These are phyloP conservation scores for Hypothenemus hampei DNA, from an alignment of 1,140 invertebrate species.

Conservation along the genomic window DNA sequence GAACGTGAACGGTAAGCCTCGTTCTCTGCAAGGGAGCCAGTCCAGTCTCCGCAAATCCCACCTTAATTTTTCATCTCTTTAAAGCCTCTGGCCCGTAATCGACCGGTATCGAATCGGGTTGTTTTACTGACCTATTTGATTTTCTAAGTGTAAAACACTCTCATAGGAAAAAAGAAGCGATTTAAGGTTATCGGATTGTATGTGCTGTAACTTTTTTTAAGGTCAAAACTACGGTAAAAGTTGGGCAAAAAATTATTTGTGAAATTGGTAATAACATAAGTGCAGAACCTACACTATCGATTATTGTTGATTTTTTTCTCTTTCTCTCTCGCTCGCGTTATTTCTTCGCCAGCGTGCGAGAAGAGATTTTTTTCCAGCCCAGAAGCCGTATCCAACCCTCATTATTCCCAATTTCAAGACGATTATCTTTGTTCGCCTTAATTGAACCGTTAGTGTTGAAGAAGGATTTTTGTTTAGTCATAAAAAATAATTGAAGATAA, in stretches of 20 bases:
- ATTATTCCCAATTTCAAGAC: too few species aligned
- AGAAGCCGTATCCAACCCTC: neutral
- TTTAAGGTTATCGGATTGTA: too few species aligned
- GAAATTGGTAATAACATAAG: constrained; percentile 22
- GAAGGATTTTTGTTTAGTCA: constrained; percentile 12
- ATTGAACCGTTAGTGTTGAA: too few species aligned
- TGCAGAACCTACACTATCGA: neutral
- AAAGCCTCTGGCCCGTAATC: too few species aligned
- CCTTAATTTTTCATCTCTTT: too few species aligned
- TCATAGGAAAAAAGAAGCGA: neutral
- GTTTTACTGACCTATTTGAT: too few species aligned
- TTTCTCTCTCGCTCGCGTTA: too few species aligned
- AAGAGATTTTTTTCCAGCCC: too few species aligned
- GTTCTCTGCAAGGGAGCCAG: constrained; percentile 4
- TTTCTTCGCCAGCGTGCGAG: too few species aligned
- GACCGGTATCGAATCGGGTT: too few species aligned
- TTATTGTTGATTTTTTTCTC: too few species aligned
- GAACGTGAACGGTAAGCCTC: constrained; percentile 16
- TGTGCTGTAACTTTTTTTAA: neutral
- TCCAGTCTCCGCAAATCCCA: constrained; percentile 5
- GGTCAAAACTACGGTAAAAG: constrained; percentile 17
- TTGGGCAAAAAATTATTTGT: constrained; percentile 18
- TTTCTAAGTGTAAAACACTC: too few species aligned
- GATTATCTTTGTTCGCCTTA: neutral
- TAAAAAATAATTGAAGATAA: constrained; percentile 18